phyloP scores from a whole-genome alignment of 2,113 vertebrate species.

The Pseudolaguvia tuberculata region DNA sequence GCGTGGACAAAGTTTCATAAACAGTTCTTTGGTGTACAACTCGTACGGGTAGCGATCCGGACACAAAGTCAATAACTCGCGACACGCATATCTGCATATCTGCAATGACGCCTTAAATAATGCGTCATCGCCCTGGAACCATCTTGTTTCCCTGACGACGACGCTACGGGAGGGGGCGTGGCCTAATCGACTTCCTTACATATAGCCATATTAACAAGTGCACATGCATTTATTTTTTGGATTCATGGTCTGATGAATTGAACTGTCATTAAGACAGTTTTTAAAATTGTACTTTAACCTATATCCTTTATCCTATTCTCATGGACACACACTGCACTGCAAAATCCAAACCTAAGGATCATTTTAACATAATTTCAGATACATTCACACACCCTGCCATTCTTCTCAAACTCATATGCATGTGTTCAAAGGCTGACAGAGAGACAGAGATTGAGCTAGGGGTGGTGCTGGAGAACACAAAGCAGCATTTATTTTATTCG shows the following conservation, averaged over 20 bases:
- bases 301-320: constrained; percentile 70
- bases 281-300: constrained; percentile 61
- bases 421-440: constrained; percentile 47
- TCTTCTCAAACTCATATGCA: constrained; percentile 49
- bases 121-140: too few relatives aligned
- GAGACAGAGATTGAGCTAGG: constrained; percentile 29
- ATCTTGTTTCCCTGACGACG: too few relatives aligned
- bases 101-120: too few relatives aligned
- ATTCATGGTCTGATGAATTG: constrained; percentile 69
- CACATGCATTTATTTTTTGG: constrained; percentile 46
- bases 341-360: constrained; percentile 78
- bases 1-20: too few relatives aligned
- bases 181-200: too few relatives aligned
- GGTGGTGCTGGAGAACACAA: constrained; percentile 69
- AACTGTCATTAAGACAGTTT: constrained; percentile 69
- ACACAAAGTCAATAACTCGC: too few relatives aligned
- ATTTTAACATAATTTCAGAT: constrained; percentile 80
- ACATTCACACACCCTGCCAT: constrained; percentile 51
- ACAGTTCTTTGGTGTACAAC: too few relatives aligned
- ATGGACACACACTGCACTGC: constrained; percentile 75
- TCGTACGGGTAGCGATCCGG: too few relatives aligned
- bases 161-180: too few relatives aligned
- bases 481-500: constrained; percentile 88
- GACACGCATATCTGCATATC: too few relatives aligned
- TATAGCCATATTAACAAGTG: constrained; percentile 41